Evolutionary conservation across 1,140 invertebrate species (phyloP).

Genomic region (Heliconius himera): DNA sequence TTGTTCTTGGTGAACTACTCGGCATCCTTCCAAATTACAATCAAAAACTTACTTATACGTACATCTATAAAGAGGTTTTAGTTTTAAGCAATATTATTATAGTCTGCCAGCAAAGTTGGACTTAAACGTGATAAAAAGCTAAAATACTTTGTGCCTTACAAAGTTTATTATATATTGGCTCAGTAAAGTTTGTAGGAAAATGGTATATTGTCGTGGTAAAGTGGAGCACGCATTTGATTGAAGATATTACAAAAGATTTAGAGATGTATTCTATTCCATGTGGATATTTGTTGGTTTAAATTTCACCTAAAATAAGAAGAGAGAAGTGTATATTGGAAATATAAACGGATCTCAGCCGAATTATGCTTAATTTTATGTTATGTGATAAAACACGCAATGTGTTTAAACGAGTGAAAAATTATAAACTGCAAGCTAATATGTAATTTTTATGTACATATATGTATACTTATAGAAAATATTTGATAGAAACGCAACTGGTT

Average conservation of each 20-base stretch:
- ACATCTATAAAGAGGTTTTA: constrained; percentile 21
- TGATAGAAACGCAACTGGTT: too few relatives aligned
- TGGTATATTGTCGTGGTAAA: neutral
- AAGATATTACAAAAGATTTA: neutral
- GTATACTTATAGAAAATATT: too few relatives aligned
- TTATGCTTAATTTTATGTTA: neutral
- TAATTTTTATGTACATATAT: too few relatives aligned
- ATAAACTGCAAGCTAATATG: too few relatives aligned
- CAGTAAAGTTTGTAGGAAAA: neutral
- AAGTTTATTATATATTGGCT: neutral
- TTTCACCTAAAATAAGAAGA: neutral
- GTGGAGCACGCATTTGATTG: neutral
- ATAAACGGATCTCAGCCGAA: too few relatives aligned
- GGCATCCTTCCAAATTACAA: constrained; percentile 36
- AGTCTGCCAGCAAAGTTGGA: neutral
- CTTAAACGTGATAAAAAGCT: constrained; percentile 5
- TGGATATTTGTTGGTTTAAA: neutral
- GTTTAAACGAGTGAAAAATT: neutral
- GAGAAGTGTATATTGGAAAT: too few relatives aligned
- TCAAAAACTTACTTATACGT: constrained; percentile 32
- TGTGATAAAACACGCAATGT: neutral
- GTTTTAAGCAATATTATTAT: constrained; percentile 10
- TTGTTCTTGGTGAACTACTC: constrained; percentile 43
- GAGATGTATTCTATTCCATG: neutral
- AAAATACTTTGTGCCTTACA: neutral